These are phyloP conservation scores for Diplodus puntazzo DNA, from an alignment of 2,797 vertebrate species.

Conservation along the genomic window DNA sequence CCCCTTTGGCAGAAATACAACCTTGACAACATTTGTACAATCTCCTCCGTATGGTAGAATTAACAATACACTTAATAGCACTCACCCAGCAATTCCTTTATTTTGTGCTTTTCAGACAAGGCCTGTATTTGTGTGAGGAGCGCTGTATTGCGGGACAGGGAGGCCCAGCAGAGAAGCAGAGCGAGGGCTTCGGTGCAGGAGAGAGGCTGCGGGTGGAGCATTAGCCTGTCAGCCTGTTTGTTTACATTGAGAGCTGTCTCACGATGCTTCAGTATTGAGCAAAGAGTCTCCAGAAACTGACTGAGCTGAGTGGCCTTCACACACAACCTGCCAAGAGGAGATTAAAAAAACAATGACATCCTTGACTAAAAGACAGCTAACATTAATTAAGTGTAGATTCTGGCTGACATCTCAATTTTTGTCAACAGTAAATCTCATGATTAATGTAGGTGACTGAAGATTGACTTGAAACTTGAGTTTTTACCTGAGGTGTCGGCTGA, in stretches of 20 bases:
- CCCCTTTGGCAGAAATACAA: not conserved
- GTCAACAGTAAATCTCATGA: not conserved
- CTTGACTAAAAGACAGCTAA: conserved; percentile 22
- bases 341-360: conserved; percentile 47
- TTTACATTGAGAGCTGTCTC: conserved; percentile 74
- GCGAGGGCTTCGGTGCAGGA: conserved; percentile 85
- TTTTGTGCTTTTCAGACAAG: conserved; percentile 81
- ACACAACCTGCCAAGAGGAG: conserved; percentile 77
- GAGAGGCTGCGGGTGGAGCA: conserved; percentile 81
- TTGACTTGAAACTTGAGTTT: conserved; percentile 2
- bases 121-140: conserved; percentile 85
- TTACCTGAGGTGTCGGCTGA: conserved; percentile 89
- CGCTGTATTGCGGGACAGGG: conserved; percentile 73
- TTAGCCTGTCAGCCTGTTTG: conserved; percentile 78
- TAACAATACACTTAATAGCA: conserved; percentile 18
- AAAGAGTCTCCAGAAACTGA: conserved; percentile 84
- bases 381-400: not conserved
- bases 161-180: conserved; percentile 90
- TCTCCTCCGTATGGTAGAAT: not conserved
- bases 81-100: conserved; percentile 90
- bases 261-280: conserved; percentile 89
- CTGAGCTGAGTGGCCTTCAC: conserved; percentile 81
- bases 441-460: not conserved
- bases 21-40: not conserved
- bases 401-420: not conserved